phyloP scores from a whole-genome alignment of 2,888 invertebrate species.

The Dendrolimus pini region DNA sequence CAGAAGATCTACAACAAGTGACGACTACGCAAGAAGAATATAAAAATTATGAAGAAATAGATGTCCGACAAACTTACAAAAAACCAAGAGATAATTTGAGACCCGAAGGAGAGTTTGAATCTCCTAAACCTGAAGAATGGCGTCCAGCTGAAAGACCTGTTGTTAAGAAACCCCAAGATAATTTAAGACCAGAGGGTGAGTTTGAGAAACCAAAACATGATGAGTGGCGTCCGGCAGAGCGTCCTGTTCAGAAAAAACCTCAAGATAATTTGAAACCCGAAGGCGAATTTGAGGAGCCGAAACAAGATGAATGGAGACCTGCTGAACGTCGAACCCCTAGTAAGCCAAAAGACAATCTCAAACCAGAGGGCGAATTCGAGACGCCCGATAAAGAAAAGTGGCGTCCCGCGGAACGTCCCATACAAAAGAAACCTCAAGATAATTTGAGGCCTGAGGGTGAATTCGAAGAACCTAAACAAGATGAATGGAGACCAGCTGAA shows the following conservation, averaged over 20 bases:
- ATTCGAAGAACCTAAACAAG: slow-evolving; percentile 40
- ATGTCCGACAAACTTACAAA: slow-evolving; percentile 58
- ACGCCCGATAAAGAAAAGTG: slow-evolving; percentile 40
- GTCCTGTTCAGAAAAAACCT: slow-evolving; percentile 35
- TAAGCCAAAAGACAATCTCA: slow-evolving; percentile 65
- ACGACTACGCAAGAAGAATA: slow-evolving; percentile 84
- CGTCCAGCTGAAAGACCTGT: slow-evolving; percentile 45
- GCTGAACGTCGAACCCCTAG: slow-evolving; percentile 46
- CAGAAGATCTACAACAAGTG: slow-evolving; percentile 68
- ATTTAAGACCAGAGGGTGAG: slow-evolving; percentile 73
- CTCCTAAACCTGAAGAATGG: slow-evolving; percentile 33
- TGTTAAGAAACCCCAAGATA: slow-evolving; percentile 62
- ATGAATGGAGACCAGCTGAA: slow-evolving; percentile 67
- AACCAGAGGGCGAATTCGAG: slow-evolving; percentile 72
- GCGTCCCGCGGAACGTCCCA: slow-evolving; percentile 55
- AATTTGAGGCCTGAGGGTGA: slow-evolving; percentile 70
- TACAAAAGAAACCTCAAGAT: slow-evolving; percentile 45
- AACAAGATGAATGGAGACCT: slow-evolving; percentile 47
- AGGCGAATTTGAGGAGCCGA: slow-evolving; percentile 51
- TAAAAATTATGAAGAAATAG: slow-evolving; percentile 76
- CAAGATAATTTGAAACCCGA: slow-evolving; percentile 67
- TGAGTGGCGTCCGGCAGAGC: slow-evolving; percentile 50
- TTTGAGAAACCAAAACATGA: slow-evolving; percentile 57
- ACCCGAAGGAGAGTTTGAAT: slow-evolving; percentile 69
- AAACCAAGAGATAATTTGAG: slow-evolving; percentile 38